Conservation (phyloP, 2,797 vertebrate species). For the Heliangelus exortis region DNA sequence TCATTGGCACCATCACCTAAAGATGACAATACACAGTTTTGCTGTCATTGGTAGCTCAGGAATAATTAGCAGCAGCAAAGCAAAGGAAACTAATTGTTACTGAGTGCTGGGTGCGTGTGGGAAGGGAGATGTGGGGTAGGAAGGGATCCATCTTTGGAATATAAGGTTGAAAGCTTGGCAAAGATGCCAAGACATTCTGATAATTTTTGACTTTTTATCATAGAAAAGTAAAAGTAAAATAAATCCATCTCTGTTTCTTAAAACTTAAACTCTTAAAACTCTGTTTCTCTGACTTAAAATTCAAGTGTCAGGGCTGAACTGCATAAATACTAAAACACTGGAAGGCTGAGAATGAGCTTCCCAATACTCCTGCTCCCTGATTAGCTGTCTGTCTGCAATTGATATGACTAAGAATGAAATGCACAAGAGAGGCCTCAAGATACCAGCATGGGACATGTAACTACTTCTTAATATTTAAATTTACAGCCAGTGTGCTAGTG, state of each 20-base stretch:
- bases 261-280: too few relatives aligned
- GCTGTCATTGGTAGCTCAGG: background rate
- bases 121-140: background rate
- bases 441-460: background rate
- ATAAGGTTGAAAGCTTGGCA: background rate
- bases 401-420: background rate
- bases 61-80: constrained; percentile 57
- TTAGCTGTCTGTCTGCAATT: background rate
- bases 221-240: background rate
- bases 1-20: constrained; percentile 98
- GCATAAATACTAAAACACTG: background rate
- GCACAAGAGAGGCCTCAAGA: background rate
- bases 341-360: background rate
- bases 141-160: background rate
- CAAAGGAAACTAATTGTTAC: background rate
- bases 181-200: background rate
- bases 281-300: background rate
- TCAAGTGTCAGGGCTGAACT: background rate
- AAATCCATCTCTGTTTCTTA: background rate
- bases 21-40: constrained; percentile 55
- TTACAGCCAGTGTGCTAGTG: background rate
- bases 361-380: background rate
- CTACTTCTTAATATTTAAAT: background rate
- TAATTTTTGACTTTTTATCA: background rate
- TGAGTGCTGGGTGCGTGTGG: background rate